Percentiles rank a stretch among this genome's conserved stretches.
Evolutionary conservation across 2,797 vertebrate species (phyloP).

Genomic region (Chiroxiphia lanceolata): DNA sequence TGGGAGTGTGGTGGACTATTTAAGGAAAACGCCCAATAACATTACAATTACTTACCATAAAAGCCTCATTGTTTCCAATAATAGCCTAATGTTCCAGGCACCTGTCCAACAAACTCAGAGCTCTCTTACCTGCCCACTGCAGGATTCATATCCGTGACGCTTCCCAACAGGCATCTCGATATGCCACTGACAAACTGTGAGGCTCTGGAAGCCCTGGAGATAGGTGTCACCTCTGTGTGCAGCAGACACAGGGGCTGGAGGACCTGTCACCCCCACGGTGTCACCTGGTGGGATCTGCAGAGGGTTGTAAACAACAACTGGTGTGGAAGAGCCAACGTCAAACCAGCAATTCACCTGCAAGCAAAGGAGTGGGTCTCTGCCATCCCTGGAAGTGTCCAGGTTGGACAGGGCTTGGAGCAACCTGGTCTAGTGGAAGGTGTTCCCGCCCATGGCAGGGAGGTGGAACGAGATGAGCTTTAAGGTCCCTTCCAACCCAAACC

Average conservation of each 20-base stretch:
- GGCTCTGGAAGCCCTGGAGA: neutral
- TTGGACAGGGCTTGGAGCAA: neutral
- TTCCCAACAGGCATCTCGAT: neutral
- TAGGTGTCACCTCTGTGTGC: neutral
- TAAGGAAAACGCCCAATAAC: constrained; percentile 47
- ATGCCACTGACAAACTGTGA: neutral
- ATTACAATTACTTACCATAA: constrained; percentile 60
- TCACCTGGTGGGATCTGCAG: neutral
- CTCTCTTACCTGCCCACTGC: constrained; percentile 29
- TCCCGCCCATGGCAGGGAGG: neutral
- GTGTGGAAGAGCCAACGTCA: accelerated
- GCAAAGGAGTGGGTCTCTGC: too few species aligned
- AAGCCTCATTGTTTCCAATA: constrained; percentile 48
- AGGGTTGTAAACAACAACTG: accelerated
- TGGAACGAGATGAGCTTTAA: too few species aligned
- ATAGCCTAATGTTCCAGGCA: constrained; percentile 47
- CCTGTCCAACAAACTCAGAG: constrained; percentile 13
- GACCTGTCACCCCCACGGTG: neutral
- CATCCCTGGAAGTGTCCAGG: neutral
- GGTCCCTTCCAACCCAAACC: neutral
- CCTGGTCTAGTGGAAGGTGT: neutral
- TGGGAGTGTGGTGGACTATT: constrained; percentile 11
- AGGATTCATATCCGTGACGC: neutral
- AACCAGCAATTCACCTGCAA: neutral
- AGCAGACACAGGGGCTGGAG: neutral